Evolutionary conservation across 2,888 invertebrate species (phyloP).

Genomic region (Liodrosophila aerea): DNA sequence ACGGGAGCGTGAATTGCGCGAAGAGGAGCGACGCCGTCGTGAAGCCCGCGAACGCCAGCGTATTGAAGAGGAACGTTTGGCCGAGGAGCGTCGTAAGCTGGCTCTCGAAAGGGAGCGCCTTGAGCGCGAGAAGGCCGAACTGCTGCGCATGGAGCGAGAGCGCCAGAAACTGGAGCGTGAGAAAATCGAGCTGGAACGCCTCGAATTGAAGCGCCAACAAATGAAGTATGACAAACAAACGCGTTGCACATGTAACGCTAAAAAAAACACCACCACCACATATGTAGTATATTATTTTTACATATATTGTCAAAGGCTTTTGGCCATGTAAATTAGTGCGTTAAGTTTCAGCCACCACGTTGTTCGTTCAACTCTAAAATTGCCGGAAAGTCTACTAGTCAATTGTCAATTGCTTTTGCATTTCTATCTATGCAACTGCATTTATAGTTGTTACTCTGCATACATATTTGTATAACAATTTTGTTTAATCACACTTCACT

Average conservation of each 20-base stretch:
- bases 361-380: constrained; percentile 54
- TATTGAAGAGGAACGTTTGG: constrained; percentile 91
- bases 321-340: constrained; percentile 57
- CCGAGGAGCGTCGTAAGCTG: constrained; percentile 91
- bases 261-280: constrained; percentile 55
- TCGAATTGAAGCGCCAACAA: constrained; percentile 92
- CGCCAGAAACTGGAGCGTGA: constrained; percentile 90
- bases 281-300: constrained; percentile 37
- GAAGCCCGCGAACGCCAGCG: constrained; percentile 92
- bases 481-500: background rate
- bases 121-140: constrained; percentile 93
- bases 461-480: constrained; percentile 29
- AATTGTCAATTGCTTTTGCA: constrained; percentile 53
- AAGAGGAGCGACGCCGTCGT: constrained; percentile 89
- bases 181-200: constrained; percentile 89
- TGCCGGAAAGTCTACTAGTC: constrained; percentile 43
- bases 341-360: constrained; percentile 66
- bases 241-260: constrained; percentile 54
- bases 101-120: constrained; percentile 92
- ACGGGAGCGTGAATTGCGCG: constrained; percentile 90
- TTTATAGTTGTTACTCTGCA: constrained; percentile 50
- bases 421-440: constrained; percentile 51
- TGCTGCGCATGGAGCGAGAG: constrained; percentile 92
- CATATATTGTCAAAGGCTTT: constrained; percentile 54
- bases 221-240: constrained; percentile 84